Percentiles rank a stretch among this genome's conserved stretches.
These are phyloP conservation scores for Sebastes kiyomatsui DNA, from an alignment of 2,797 vertebrate species.

Conservation along the genomic window DNA sequence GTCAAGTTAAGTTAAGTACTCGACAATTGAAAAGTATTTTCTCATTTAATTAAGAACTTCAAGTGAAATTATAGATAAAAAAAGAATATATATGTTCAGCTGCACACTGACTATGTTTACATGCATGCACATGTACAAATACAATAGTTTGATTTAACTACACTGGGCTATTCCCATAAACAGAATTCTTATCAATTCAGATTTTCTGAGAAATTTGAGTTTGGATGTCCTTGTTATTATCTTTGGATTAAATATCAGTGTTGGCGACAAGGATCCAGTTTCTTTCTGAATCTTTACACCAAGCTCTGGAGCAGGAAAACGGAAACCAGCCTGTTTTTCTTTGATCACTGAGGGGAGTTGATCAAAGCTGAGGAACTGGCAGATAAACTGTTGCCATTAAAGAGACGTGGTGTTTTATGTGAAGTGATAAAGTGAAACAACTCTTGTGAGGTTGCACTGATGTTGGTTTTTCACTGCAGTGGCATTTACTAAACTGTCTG, in stretches of 20 bases:
- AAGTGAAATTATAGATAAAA: no score
- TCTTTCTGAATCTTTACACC: not conserved
- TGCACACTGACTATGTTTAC: no score
- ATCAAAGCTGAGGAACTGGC: constrained; percentile 34
- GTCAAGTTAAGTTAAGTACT: no score
- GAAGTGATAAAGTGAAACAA: not conserved
- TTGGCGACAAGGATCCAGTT: not conserved
- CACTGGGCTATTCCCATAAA: no score
- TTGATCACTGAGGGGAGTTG: not conserved
- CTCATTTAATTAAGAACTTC: no score
- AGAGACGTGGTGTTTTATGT: not conserved
- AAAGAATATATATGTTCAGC: no score
- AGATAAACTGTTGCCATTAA: constrained; percentile 6
- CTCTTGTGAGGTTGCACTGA: not conserved
- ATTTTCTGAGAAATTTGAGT: no score
- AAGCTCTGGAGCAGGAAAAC: not conserved
- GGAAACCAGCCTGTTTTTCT: not conserved
- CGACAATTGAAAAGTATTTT: no score
- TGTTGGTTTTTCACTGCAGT: not conserved
- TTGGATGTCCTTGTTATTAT: no score
- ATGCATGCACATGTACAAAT: no score
- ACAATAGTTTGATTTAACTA: no score
- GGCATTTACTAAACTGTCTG: not conserved
- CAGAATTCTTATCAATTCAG: no score
- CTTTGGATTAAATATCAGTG: not conserved